Base-by-base conservation (phyloP, 2,113 vertebrate species). In the Eublepharis macularius region DNA sequence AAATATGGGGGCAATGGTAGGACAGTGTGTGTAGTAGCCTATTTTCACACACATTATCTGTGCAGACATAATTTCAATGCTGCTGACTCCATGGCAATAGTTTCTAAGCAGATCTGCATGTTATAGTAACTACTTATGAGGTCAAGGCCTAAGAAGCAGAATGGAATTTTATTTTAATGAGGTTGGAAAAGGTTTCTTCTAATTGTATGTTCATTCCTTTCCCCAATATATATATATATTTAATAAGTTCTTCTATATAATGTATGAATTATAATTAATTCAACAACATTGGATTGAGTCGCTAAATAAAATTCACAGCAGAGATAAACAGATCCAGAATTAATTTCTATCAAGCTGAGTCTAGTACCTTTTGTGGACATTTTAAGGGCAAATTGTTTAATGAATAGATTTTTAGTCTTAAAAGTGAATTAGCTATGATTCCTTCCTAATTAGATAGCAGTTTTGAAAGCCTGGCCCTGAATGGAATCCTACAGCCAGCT, bases 181-280 rank as follows among this genome's bases (percentile, higher is more conserved):
- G 60, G 41, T 65, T 74, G n/a, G n/a, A 66, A 74, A 80, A 26
- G 24, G 29, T 60, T 85, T 73, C 51, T 36, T 72, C n/a, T 80
- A 39, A 63, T 39, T 36, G 65, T 24, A 45, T 34, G 63, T 54
- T 16, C 80, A 39, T 68, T 49, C 32, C 8, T 70, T 82, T 83
- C 10, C 36, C 26, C 34, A 34, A 34, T 54, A 81, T 21, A 82
- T 82, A 83, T 68, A 69, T 81, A 81, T 81, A 81, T 81, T 75
- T 82, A 54, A 82, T 82, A 82, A 82, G 68, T 83, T 75, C 32
- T 80, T 34, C 45, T 86, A 63, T 80, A 80, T 86, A 80, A 86
- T 80, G 41, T 74, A 86, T 86, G 77, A 65, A 72, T 36, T 80
- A 74, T 80, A 86, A 80, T 86, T 86, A 80, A 84, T 84, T 77